Percentiles rank a stretch among this genome's conserved stretches.
Evolutionary conservation across 2,113 vertebrate genomes (phyloP).

Genomic region (Anguilla japonica): DNA sequence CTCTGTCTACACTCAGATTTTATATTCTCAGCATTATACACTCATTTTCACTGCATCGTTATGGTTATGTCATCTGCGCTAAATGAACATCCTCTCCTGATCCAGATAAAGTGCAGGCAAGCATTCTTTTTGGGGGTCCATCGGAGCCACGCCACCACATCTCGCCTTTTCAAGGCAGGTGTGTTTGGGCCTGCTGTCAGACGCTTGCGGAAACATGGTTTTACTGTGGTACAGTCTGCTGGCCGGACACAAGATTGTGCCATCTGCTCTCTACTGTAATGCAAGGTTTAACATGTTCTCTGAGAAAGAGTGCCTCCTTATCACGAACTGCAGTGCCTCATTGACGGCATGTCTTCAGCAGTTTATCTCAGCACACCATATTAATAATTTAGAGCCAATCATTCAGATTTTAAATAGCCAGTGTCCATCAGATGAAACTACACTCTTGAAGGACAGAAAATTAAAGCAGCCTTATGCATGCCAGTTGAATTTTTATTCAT

Average conservation of each 20-base stretch:
- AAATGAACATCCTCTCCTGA: background rate
- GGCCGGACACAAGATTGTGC: constrained; percentile 62
- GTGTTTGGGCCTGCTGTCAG: constrained; percentile 62
- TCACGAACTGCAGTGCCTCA: background rate
- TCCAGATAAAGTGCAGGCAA: background rate
- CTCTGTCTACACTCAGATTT: too few species aligned
- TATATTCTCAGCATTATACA: too few species aligned
- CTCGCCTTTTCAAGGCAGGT: constrained; percentile 36
- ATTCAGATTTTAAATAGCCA: constrained; percentile 21
- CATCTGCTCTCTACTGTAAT: constrained; percentile 63
- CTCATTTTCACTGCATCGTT: too few species aligned
- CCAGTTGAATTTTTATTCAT: background rate
- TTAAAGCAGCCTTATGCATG: background rate
- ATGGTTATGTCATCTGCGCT: too few species aligned
- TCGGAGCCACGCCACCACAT: background rate
- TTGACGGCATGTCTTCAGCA: constrained; percentile 27
- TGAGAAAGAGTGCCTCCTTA: constrained; percentile 18
- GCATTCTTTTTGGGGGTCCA: background rate
- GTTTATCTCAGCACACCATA: constrained; percentile 35
- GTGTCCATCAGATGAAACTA: background rate
- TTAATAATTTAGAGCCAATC: constrained; percentile 42
- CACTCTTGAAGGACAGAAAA: background rate
- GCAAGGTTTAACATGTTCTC: constrained; percentile 67
- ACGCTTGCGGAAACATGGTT: constrained; percentile 73
- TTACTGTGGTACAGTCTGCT: constrained; percentile 61